A percentile compares a stretch with the other conserved stretches of the same genome.
Evolutionary conservation across 2,113 vertebrate species (phyloP).

Genomic region (Silurus meridionalis): DNA sequence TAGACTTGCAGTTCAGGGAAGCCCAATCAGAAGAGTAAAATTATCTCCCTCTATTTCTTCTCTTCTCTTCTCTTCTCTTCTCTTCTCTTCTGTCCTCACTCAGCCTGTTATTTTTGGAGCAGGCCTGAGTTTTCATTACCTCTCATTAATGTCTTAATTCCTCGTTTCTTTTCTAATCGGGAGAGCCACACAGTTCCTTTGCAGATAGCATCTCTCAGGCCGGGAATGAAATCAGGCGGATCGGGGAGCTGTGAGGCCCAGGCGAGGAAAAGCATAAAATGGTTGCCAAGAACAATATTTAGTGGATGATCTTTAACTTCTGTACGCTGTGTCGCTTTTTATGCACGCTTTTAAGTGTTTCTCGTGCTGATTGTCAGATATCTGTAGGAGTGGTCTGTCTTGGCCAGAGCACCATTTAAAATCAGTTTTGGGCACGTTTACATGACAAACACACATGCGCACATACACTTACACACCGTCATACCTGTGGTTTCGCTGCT

Average conservation of each 20-base stretch:
- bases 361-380: conserved; percentile 35
- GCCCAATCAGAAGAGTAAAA: conserved; percentile 64
- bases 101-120: conserved; percentile 67
- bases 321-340: conserved; percentile 57
- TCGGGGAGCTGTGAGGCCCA: conserved; percentile 37
- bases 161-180: conserved; percentile 67
- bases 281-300: conserved; percentile 68
- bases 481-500: conserved; percentile 22
- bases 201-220: conserved; percentile 61
- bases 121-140: conserved; percentile 63
- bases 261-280: conserved; percentile 49
- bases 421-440: conserved; percentile 32
- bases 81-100: not conserved
- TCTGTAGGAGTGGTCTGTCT: conserved; percentile 29
- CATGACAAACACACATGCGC: not conserved
- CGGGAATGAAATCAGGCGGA: conserved; percentile 58
- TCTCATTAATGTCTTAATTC: conserved; percentile 68
- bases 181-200: conserved; percentile 45
- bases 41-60: not conserved
- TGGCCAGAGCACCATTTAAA: not conserved
- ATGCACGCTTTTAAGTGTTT: conserved; percentile 44
- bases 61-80: not conserved
- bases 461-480: not conserved
- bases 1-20: conserved; percentile 70
- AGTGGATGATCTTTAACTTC: conserved; percentile 59